Evolutionary conservation across 2,888 invertebrate species (phyloP).

Genomic region (Monoplex corrugatus): DNA sequence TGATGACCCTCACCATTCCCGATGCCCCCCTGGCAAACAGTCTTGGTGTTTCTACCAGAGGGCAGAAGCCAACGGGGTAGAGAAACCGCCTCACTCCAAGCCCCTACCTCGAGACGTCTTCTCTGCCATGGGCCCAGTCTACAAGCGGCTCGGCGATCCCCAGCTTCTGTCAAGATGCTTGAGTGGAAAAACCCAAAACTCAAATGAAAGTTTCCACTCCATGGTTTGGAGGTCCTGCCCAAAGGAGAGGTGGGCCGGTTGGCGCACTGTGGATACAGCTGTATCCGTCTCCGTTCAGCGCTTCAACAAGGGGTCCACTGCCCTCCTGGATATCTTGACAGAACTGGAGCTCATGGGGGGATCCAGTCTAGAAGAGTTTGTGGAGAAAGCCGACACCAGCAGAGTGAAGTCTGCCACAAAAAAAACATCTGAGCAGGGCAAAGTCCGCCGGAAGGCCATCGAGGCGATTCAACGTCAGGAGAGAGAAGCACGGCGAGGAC

Average conservation of each 20-base stretch:
- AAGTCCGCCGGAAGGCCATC: too few relatives aligned
- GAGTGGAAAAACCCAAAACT: slow-evolving; percentile 8
- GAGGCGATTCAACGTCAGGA: too few relatives aligned
- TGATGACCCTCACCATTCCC: not conserved
- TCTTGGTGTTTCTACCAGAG: not conserved
- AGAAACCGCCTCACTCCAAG: not conserved
- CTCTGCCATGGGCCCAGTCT: not conserved
- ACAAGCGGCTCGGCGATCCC: not conserved
- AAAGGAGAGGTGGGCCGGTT: slow-evolving; percentile 3
- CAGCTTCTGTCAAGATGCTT: not conserved
- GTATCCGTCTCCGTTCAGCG: not conserved
- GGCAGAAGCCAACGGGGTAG: not conserved
- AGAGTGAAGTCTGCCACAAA: too few relatives aligned
- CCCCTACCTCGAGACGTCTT: not conserved
- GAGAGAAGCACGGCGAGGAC: too few relatives aligned
- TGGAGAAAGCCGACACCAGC: too few relatives aligned
- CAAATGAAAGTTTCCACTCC: slow-evolving; percentile 17
- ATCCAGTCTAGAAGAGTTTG: too few relatives aligned
- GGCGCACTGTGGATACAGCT: not conserved
- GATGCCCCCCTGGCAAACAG: not conserved
- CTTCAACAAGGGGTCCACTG: slow-evolving; percentile 3
- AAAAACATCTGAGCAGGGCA: too few relatives aligned
- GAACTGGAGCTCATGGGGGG: too few relatives aligned
- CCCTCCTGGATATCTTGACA: not conserved
- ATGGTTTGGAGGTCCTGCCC: not conserved